Conservation (phyloP, 30 jellyfish, hydroid and myxozoan genomes). For the Aurelia coerulea region DNA sequence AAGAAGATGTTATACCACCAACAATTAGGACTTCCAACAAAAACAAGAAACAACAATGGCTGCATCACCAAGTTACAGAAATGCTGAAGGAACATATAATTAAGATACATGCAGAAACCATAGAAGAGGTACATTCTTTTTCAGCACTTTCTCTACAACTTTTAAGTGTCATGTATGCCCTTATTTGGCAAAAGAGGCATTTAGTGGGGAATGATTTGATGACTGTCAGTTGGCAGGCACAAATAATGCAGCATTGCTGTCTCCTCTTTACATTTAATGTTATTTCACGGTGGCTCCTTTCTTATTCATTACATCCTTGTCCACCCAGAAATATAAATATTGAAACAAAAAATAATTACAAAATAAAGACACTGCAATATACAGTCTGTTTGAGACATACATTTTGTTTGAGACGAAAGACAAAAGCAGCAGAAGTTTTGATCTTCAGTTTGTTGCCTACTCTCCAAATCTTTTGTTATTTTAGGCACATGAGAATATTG, state of each 20-base stretch:
- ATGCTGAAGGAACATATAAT: constrained; percentile 26
- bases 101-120: constrained; percentile 16
- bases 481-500: not conserved
- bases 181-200: no score
- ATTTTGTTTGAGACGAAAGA: not conserved
- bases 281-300: no score
- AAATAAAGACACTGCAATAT: not conserved
- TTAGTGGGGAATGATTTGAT: no score
- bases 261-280: no score
- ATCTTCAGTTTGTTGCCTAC: not conserved
- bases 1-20: constrained; percentile 25
- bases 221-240: no score
- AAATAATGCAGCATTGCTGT: no score
- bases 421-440: not conserved
- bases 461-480: constrained; percentile 1
- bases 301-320: not conserved
- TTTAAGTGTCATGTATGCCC: not conserved
- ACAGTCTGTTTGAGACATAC: constrained; percentile 3
- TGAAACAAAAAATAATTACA: constrained; percentile 1
- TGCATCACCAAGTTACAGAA: constrained; percentile 29
- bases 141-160: not conserved
- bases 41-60: constrained; percentile 11
- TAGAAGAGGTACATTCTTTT: constrained; percentile 24
- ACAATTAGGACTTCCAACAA: constrained; percentile 19
- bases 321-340: not conserved